These are phyloP conservation scores for Drosophila quinaria DNA, from an alignment of 2,888 invertebrate genomes.

Conservation along the genomic window DNA sequence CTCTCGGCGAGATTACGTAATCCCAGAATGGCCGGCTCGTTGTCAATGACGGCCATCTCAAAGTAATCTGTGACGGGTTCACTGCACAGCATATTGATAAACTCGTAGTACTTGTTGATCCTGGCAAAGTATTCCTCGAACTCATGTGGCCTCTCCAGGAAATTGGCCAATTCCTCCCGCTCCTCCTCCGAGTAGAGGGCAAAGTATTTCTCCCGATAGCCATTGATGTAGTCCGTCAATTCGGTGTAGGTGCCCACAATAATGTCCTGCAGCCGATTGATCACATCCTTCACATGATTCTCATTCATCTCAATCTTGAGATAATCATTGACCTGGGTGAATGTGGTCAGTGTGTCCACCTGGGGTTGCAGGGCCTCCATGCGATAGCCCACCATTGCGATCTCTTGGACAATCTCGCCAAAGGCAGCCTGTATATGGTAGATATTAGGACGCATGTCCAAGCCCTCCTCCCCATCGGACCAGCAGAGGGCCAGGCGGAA, in stretches of 20 bases:
- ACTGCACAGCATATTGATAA: constrained; percentile 88
- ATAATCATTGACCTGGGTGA: constrained; percentile 82
- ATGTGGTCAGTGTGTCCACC: constrained; percentile 80
- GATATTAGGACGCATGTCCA: constrained; percentile 88
- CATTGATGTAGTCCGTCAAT: constrained; percentile 87
- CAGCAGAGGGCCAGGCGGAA: constrained; percentile 87
- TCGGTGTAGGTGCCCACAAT: constrained; percentile 87
- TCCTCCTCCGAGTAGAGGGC: constrained; percentile 87
- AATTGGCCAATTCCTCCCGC: constrained; percentile 86
- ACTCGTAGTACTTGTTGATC: constrained; percentile 88
- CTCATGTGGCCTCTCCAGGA: constrained; percentile 86
- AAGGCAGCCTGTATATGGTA: constrained; percentile 87
- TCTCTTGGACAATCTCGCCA: constrained; percentile 87
- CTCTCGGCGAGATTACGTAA: constrained; percentile 88
- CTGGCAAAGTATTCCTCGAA: constrained; percentile 88
- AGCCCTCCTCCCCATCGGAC: constrained; percentile 63
- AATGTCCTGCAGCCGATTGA: constrained; percentile 86
- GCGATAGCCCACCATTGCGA: constrained; percentile 87
- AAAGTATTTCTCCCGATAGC: constrained; percentile 87
- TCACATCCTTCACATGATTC: constrained; percentile 87
- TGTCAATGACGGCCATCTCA: constrained; percentile 88
- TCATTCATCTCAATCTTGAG: constrained; percentile 88
- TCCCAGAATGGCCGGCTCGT: constrained; percentile 88
- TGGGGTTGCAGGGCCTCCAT: constrained; percentile 87
- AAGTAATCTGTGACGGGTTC: constrained; percentile 90